These are phyloP conservation scores for Apamea epomidion DNA, from an alignment of 2,888 invertebrate species.

Conservation along the genomic window DNA sequence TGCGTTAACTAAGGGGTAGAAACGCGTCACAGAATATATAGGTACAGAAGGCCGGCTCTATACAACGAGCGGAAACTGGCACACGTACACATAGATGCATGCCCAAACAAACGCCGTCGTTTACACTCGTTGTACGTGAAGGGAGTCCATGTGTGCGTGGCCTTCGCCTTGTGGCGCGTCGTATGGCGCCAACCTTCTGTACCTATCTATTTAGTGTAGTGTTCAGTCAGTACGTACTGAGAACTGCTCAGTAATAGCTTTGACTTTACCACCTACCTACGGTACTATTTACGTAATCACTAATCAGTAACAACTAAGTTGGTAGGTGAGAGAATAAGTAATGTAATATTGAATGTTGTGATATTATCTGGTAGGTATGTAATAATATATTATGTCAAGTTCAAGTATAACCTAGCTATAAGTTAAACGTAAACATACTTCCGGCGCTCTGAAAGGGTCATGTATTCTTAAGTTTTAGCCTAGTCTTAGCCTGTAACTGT, in stretches of 20 bases:
- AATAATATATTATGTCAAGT: too few species aligned
- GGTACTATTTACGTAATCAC: neutral
- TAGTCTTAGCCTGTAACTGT: too few species aligned
- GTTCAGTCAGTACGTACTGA: neutral
- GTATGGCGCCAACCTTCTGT: neutral
- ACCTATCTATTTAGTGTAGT: neutral
- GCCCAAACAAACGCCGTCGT: too few species aligned
- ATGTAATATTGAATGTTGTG: too few species aligned
- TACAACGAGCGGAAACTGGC: too few species aligned
- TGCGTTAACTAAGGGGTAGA: neutral
- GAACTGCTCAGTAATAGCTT: conserved; percentile 4
- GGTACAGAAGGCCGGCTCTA: neutral
- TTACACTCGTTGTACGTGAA: neutral
- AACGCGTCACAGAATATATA: neutral
- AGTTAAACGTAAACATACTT: neutral
- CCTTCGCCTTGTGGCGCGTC: neutral
- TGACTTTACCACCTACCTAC: neutral
- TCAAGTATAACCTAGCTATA: too few species aligned
- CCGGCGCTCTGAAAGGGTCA: neutral
- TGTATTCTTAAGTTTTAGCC: neutral
- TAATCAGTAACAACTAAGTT: neutral
- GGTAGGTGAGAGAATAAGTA: neutral
- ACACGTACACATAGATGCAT: neutral
- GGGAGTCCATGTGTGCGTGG: neutral
- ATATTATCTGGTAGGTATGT: too few species aligned